phyloP scores from a whole-genome alignment of 2,113 vertebrate species.

The Grantiella picta region DNA sequence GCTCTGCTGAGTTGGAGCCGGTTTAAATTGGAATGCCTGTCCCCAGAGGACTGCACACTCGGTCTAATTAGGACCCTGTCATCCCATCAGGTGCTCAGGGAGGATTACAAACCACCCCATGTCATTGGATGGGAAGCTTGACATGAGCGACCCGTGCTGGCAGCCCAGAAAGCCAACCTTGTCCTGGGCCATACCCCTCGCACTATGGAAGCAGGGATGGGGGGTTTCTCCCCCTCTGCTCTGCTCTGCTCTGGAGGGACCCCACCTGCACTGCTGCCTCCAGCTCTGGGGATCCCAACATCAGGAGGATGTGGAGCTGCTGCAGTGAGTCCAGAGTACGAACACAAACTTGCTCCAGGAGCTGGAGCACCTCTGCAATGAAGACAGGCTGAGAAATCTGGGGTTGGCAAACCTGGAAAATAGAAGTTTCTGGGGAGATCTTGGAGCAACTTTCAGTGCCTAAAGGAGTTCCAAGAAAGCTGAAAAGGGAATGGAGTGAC shows the following conservation, averaged over 20 bases:
- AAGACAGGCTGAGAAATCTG: neutral
- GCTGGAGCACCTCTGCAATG: neutral
- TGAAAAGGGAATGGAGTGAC: neutral
- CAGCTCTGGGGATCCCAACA: neutral
- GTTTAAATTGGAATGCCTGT: neutral
- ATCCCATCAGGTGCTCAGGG: neutral
- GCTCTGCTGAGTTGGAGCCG: neutral
- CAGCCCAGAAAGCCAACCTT: neutral
- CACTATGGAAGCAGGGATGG: neutral
- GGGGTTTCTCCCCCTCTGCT: neutral
- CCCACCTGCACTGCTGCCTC: neutral
- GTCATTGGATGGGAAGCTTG: neutral
- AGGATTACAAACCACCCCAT: neutral
- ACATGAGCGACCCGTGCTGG: neutral
- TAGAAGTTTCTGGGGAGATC: neutral
- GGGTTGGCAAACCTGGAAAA: neutral
- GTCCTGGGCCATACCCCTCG: neutral
- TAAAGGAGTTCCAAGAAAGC: neutral
- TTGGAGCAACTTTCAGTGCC: neutral
- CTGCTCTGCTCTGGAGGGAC: neutral
- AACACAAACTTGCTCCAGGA: no score
- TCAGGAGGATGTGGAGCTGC: neutral
- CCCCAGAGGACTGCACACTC: rapidly evolving
- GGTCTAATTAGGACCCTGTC: neutral
- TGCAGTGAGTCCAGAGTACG: neutral